These are phyloP conservation scores for Arnoldichthys spilopterus DNA, from an alignment of 2,797 vertebrate genomes.

Conservation along the genomic window DNA sequence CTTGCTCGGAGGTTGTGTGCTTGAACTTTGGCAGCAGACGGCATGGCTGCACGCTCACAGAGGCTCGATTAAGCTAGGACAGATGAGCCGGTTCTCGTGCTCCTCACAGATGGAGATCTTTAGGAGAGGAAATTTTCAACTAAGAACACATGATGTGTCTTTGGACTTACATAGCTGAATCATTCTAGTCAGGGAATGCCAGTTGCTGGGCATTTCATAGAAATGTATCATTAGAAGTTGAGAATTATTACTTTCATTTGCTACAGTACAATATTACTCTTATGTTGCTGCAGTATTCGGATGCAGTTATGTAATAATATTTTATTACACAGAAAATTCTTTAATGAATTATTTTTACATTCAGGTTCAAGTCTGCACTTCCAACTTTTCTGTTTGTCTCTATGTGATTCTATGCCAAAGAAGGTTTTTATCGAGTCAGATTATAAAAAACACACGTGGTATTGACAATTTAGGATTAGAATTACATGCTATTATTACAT, in stretches of 20 bases:
- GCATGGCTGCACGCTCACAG: conserved; percentile 14
- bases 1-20: conserved; percentile 28
- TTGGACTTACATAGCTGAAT: conserved; percentile 25
- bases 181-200: conserved; percentile 6
- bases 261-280: not conserved
- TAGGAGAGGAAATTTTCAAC: conserved; percentile 20
- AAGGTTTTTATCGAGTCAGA: no score
- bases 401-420: no score
- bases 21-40: conserved; percentile 29
- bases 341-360: no score
- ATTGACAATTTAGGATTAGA: no score
- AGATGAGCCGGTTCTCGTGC: conserved; percentile 24
- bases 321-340: no score
- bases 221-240: not conserved
- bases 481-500: no score
- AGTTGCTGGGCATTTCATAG: not conserved
- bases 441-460: no score
- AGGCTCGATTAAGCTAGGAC: conserved; percentile 35
- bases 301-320: not conserved
- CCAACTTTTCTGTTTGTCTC: no score
- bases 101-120: conserved; percentile 9
- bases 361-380: no score
- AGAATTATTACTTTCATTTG: not conserved
- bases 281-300: not conserved
- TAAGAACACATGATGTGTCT: conserved; percentile 9